These are phyloP conservation scores for Scaptomyza tumidula DNA, from an alignment of 2,888 invertebrate species.

Conservation along the genomic window DNA sequence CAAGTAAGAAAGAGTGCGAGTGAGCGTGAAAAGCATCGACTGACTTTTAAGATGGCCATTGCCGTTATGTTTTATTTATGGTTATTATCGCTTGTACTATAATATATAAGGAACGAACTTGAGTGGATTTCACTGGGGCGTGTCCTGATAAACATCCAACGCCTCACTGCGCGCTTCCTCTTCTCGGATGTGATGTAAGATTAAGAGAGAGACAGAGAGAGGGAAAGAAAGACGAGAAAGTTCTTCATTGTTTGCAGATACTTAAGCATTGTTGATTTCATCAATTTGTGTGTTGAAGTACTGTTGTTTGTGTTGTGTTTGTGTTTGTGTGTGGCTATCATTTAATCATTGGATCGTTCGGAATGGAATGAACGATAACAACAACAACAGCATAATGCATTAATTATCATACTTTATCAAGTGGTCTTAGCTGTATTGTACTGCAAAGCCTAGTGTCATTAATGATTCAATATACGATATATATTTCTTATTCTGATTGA, in stretches of 20 bases:
- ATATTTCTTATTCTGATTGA: conserved; percentile 16
- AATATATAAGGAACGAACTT: conserved; percentile 36
- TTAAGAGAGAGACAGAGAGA: neutral
- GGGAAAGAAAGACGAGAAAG: neutral
- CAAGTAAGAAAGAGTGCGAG: neutral
- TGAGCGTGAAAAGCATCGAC: neutral
- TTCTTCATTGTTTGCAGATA: conserved; percentile 48
- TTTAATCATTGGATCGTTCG: conserved; percentile 24
- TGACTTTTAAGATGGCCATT: conserved; percentile 48
- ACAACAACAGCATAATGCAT: conserved; percentile 25
- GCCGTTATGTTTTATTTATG: conserved; percentile 53
- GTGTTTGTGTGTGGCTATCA: too few relatives aligned
- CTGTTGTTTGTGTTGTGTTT: conserved; percentile 3
- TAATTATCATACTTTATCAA: conserved; percentile 34
- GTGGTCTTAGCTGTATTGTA: conserved; percentile 17
- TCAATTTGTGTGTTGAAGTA: conserved; percentile 29
- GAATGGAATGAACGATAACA: neutral
- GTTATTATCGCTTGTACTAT: conserved; percentile 64
- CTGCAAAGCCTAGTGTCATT: neutral
- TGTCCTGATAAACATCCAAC: conserved; percentile 54
- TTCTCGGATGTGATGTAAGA: conserved; percentile 41
- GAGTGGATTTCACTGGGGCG: conserved; percentile 52
- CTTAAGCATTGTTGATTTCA: conserved; percentile 44
- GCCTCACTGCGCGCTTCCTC: conserved; percentile 9
- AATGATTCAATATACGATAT: neutral